These are phyloP conservation scores for Chromis chromis DNA, from an alignment of 2,797 vertebrate species.

Conservation along the genomic window DNA sequence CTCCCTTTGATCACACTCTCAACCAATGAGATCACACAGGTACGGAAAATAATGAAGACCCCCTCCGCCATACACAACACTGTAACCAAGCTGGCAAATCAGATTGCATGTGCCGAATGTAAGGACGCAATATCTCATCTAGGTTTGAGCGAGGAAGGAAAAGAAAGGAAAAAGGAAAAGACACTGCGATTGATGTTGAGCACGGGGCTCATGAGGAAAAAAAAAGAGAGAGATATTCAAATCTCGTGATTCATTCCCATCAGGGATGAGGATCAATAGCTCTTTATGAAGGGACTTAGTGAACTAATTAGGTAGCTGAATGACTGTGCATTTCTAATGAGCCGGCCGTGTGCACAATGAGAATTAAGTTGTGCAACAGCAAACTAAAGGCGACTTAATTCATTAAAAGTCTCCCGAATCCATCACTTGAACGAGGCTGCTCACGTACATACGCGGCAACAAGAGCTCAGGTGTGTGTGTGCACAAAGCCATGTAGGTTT, in stretches of 20 bases:
- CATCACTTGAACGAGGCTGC: constrained; percentile 8
- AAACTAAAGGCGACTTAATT: constrained; percentile 60
- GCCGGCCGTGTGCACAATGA: constrained; percentile 50
- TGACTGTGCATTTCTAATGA: constrained; percentile 66
- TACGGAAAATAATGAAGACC: constrained; percentile 68
- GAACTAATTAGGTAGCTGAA: constrained; percentile 73
- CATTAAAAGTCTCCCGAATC: constrained; percentile 1
- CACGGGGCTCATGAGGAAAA: constrained; percentile 34
- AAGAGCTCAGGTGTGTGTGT: constrained; percentile 54
- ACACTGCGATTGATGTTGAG: constrained; percentile 31
- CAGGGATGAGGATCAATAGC: constrained; percentile 73
- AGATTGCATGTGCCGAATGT: constrained; percentile 25
- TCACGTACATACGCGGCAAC: not conserved
- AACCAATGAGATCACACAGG: constrained; percentile 64
- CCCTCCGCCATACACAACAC: constrained; percentile 27
- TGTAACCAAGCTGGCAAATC: constrained; percentile 53
- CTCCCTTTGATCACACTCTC: constrained; percentile 75
- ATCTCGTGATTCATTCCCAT: constrained; percentile 60
- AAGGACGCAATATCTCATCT: constrained; percentile 37
- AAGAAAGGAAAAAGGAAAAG: constrained; percentile 6
- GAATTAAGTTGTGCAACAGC: constrained; percentile 54
- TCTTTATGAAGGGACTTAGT: constrained; percentile 77
- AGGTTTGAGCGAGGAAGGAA: constrained; percentile 1
- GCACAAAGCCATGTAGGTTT: constrained; percentile 23
- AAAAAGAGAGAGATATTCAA: constrained; percentile 56